Evolutionary conservation across 2,797 vertebrate genomes (phyloP).

Genomic region (Mus spretus): DNA sequence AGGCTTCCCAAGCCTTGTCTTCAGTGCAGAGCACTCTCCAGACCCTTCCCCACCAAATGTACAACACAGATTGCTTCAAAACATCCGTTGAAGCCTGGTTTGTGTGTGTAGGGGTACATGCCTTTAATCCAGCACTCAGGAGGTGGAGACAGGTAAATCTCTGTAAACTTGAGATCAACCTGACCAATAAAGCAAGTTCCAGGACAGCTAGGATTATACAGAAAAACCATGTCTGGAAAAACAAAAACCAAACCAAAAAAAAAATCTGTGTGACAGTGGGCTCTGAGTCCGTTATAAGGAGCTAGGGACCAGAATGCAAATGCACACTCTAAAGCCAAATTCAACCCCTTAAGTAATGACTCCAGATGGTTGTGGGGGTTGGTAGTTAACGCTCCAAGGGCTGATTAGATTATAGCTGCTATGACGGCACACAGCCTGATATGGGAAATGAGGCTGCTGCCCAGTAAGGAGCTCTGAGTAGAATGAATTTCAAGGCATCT

Average conservation of each 20-base stretch:
- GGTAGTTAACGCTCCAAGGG: background rate
- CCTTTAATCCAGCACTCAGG: too few species aligned
- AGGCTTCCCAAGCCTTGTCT: background rate
- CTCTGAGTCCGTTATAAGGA: background rate
- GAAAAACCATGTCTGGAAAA: too few species aligned
- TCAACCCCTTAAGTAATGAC: background rate
- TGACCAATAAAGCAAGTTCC: too few species aligned
- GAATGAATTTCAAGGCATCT: slow-evolving; percentile 35
- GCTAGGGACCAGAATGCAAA: background rate
- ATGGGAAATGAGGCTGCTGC: background rate
- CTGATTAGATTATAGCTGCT: slow-evolving; percentile 50
- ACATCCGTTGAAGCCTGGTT: background rate
- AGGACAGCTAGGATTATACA: too few species aligned
- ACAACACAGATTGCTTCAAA: background rate
- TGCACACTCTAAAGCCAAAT: background rate
- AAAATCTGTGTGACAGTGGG: background rate
- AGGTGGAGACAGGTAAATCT: too few species aligned
- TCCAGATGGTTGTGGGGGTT: background rate
- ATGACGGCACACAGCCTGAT: background rate
- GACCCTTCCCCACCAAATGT: background rate
- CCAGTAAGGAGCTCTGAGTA: background rate
- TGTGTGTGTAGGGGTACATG: too few species aligned
- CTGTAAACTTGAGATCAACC: too few species aligned
- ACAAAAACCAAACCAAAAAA: background rate
- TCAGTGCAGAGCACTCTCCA: background rate